Percentiles rank a stretch among this genome's conserved stretches.
These are phyloP conservation scores for Diacarnus erythraeanus DNA, from an alignment of 37 sponge, comb jelly and placozoan species.

Conservation along the genomic window DNA sequence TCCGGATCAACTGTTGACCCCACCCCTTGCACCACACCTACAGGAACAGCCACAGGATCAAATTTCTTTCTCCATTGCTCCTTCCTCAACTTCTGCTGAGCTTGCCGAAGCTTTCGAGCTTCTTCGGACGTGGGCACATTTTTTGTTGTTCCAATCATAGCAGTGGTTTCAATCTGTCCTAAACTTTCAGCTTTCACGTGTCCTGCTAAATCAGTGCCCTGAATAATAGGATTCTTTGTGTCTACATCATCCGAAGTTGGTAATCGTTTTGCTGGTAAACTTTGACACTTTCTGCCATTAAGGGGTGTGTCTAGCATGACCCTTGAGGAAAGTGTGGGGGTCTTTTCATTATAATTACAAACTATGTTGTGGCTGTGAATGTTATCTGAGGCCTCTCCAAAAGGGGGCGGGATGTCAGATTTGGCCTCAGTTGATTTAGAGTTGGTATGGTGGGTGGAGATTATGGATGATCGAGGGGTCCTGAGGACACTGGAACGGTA, in stretches of 20 bases:
- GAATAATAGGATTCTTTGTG: too few species aligned
- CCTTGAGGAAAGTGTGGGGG: not conserved
- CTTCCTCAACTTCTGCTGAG: slow-evolving; percentile 38
- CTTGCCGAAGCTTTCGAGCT: slow-evolving; percentile 28
- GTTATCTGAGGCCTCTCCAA: not conserved
- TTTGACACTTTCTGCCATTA: not conserved
- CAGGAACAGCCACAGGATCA: not conserved
- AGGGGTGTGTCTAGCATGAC: not conserved
- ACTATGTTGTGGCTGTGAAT: not conserved
- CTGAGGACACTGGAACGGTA: slow-evolving; percentile 4
- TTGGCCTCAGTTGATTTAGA: not conserved
- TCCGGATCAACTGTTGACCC: not conserved
- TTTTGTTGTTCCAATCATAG: not conserved
- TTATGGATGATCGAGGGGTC: not conserved
- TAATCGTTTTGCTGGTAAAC: not conserved
- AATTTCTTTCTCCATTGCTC: slow-evolving; percentile 48
- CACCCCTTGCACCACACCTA: not conserved
- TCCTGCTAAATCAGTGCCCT: not conserved
- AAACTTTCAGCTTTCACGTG: not conserved
- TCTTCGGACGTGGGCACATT: slow-evolving; percentile 11
- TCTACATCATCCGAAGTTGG: not conserved
- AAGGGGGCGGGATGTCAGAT: not conserved
- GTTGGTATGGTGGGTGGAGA: not conserved
- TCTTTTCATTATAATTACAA: too few species aligned
- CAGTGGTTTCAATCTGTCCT: not conserved